A percentile compares a stretch with the other conserved stretches of the same genome.
Conservation (phyloP, 2,113 vertebrate genomes). For the Corapipo altera region DNA sequence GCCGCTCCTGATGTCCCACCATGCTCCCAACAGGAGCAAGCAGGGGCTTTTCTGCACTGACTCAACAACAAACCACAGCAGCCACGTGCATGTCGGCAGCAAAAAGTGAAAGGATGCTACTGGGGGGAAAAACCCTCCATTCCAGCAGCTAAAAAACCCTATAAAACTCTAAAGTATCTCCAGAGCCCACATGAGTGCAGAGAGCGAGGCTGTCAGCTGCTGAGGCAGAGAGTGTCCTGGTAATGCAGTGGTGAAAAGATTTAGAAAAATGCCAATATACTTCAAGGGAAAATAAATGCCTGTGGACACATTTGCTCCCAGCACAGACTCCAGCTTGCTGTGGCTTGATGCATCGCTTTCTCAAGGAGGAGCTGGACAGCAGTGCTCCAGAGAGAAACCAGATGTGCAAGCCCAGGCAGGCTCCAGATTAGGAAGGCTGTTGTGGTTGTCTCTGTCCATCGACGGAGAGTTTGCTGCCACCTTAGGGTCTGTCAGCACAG, state of each 20-base stretch:
- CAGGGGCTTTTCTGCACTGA: neutral
- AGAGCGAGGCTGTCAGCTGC: neutral
- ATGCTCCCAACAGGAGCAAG: fast-evolving
- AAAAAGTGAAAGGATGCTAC: neutral
- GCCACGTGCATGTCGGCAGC: neutral
- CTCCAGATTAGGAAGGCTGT: constrained; percentile 16
- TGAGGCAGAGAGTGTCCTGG: neutral
- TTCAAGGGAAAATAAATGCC: constrained; percentile 24
- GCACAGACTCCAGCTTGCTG: neutral
- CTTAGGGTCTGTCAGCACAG: constrained; percentile 54
- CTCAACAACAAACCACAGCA: constrained; percentile 1
- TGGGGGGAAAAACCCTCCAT: neutral
- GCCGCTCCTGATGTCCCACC: neutral
- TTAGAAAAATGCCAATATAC: neutral
- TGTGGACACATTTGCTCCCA: neutral
- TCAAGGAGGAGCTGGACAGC: constrained; percentile 42
- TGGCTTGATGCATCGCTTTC: neutral
- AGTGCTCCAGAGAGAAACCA: constrained; percentile 37
- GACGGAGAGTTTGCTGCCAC: constrained; percentile 56
- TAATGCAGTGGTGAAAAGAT: constrained; percentile 4
- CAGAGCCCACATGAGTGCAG: neutral
- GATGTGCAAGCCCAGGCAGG: constrained; percentile 21
- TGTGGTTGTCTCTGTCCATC: neutral
- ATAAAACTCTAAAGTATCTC: constrained; percentile 31
- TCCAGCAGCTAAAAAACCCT: constrained; percentile 24